Evolutionary conservation across 2,888 invertebrate species (phyloP).

Genomic region (Leucophenga maculata): DNA sequence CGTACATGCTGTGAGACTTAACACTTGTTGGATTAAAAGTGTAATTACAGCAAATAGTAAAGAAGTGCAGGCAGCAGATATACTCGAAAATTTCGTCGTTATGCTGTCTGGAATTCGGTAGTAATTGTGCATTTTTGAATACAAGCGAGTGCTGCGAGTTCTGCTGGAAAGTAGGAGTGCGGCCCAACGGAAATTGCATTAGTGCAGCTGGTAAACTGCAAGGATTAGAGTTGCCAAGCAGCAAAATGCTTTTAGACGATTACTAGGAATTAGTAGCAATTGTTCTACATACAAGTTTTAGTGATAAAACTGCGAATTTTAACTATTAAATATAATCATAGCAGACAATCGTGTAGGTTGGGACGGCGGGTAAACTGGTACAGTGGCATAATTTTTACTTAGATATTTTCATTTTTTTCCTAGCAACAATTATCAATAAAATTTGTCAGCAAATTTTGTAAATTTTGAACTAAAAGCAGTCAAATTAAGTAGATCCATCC

Average conservation of each 20-base stretch:
- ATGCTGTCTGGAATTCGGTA: not conserved
- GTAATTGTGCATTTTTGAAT: slow-evolving; percentile 1
- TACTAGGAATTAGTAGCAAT: slow-evolving; percentile 34
- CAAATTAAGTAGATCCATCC: no score
- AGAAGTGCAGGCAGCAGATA: not conserved
- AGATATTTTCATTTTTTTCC: no score
- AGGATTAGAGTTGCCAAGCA: not conserved
- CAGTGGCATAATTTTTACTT: no score
- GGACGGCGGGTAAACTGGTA: no score
- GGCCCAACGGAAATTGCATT: slow-evolving; percentile 21
- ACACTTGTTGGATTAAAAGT: slow-evolving; percentile 63
- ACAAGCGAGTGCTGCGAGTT: slow-evolving; percentile 6
- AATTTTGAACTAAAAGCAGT: no score
- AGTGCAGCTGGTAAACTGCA: not conserved
- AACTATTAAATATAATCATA: not conserved
- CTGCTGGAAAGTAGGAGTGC: not conserved
- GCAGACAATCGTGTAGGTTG: no score
- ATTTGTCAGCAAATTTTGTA: no score
- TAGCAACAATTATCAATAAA: no score
- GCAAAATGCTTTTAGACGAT: slow-evolving; percentile 56
- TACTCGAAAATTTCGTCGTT: no score
- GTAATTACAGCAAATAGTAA: slow-evolving; percentile 62
- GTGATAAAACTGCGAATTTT: not conserved
- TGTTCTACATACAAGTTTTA: slow-evolving; percentile 24
- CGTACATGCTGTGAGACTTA: slow-evolving; percentile 38